phyloP scores from a whole-genome alignment of 2,113 vertebrate species.

The Nannospalax galili region DNA sequence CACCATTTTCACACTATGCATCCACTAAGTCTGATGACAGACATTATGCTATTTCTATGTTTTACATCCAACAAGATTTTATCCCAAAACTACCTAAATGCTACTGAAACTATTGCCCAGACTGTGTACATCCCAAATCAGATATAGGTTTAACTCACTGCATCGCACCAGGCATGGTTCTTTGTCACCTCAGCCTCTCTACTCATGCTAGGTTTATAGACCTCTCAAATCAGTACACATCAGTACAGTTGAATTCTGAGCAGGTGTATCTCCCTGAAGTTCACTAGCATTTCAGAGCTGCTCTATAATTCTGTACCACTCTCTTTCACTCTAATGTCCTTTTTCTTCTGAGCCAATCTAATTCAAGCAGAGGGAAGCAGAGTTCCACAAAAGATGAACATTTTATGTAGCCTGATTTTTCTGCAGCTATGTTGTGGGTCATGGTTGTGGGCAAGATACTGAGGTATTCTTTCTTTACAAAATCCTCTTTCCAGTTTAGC shows the following conservation, averaged over 20 bases:
- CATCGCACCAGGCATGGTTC: background rate
- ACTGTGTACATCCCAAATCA: background rate
- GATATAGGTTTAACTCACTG: background rate
- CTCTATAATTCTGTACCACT: background rate
- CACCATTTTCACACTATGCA: background rate
- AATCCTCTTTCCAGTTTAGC: conserved; percentile 13
- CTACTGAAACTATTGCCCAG: background rate
- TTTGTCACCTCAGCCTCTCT: background rate
- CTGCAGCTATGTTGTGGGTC: fast-evolving
- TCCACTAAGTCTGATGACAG: background rate
- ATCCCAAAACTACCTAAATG: background rate
- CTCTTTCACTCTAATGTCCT: background rate
- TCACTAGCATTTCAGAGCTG: conserved; percentile 21
- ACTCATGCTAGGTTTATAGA: background rate
- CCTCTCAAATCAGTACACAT: background rate
- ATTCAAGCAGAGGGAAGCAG: background rate
- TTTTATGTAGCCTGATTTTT: background rate
- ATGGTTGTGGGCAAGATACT: background rate
- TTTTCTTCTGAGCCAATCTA: background rate
- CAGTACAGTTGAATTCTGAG: background rate
- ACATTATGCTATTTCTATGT: background rate
- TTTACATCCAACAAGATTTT: conserved; percentile 27
- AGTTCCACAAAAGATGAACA: background rate
- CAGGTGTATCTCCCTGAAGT: background rate
- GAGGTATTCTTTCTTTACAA: background rate